These are phyloP conservation scores for Rhyacichthys aspro DNA, from an alignment of 2,797 vertebrate genomes.

Conservation along the genomic window DNA sequence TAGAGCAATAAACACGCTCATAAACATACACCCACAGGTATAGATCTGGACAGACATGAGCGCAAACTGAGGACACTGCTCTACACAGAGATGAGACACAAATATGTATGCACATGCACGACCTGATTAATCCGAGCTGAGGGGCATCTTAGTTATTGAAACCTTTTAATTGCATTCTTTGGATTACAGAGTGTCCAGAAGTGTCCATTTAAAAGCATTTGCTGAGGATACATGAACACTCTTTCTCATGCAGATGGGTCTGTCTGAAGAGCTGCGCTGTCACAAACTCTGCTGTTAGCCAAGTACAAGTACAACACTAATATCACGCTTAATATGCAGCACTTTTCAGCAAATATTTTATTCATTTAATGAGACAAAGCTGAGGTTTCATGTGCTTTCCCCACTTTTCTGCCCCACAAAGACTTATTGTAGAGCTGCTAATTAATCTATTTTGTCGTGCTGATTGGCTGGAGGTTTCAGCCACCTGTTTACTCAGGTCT, in stretches of 20 bases:
- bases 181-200: constrained; percentile 28
- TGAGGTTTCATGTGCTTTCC: constrained; percentile 34
- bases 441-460: constrained; percentile 72
- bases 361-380: constrained; percentile 43
- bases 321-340: constrained; percentile 28
- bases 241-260: constrained; percentile 3
- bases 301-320: constrained; percentile 6
- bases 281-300: constrained; percentile 9
- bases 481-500: constrained; percentile 76
- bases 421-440: constrained; percentile 61
- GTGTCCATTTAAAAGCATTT: constrained; percentile 28
- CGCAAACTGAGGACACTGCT: constrained; percentile 22
- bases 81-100: constrained; percentile 27
- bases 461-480: constrained; percentile 76
- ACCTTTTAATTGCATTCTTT: constrained; percentile 50
- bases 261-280: constrained; percentile 3
- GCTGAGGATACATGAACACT: constrained; percentile 23
- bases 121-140: constrained; percentile 43
- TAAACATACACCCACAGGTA: constrained; percentile 70
- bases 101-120: not conserved
- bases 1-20: constrained; percentile 65
- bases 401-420: constrained; percentile 38
- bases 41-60: constrained; percentile 35
- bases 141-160: constrained; percentile 61
- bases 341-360: constrained; percentile 28